Evolutionary conservation across 2,888 invertebrate species (phyloP).

Genomic region (Penaeus monodon): DNA sequence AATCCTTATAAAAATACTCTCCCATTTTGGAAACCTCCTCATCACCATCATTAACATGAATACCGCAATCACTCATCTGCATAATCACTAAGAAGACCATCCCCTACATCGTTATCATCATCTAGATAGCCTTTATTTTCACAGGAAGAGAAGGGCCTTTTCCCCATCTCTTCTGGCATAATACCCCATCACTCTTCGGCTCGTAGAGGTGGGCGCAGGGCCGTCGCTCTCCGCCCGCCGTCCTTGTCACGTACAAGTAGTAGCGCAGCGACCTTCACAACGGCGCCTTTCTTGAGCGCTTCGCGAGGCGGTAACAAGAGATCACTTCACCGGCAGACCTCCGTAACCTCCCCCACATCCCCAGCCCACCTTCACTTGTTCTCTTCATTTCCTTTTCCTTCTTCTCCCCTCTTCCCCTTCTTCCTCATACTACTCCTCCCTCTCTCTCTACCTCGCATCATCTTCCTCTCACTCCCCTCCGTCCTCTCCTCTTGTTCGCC

Average conservation of each 20-base stretch:
- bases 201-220: too few species aligned
- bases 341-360: neutral
- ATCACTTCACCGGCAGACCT: slow-evolving; percentile 4
- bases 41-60: too few species aligned
- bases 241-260: neutral
- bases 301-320: slow-evolving; percentile 22
- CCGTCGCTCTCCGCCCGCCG: too few species aligned
- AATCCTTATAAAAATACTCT: too few species aligned
- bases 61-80: too few species aligned
- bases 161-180: too few species aligned
- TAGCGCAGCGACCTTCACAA: slow-evolving; percentile 23
- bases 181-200: too few species aligned
- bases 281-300: slow-evolving; percentile 18
- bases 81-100: too few species aligned
- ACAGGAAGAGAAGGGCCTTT: too few species aligned
- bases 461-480: neutral
- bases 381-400: neutral
- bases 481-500: neutral
- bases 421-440: neutral
- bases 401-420: neutral
- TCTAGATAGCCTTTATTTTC: too few species aligned
- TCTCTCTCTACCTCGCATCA: neutral
- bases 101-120: too few species aligned
- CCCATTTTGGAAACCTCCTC: too few species aligned
- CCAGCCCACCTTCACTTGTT: neutral